Conservation (phyloP, 2,888 invertebrate genomes). For the Phyllotreta cruciferae region DNA sequence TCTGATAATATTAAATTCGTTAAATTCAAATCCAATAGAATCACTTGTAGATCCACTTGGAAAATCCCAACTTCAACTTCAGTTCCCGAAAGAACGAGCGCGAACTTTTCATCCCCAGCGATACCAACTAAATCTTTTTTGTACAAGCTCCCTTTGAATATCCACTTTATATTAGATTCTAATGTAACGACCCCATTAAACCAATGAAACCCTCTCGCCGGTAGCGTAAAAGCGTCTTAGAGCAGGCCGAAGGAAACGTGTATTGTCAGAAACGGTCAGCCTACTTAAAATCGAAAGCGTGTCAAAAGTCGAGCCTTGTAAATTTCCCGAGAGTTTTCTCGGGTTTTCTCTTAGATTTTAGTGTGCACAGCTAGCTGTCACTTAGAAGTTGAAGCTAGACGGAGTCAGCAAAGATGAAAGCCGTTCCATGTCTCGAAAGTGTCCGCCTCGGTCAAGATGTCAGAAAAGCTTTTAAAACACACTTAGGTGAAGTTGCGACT, state of each 20-base stretch:
- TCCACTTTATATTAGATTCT: slow-evolving; percentile 16
- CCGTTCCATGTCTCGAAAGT: slow-evolving; percentile 61
- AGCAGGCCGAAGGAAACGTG: slow-evolving; percentile 25
- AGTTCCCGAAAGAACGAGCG: too few relatives aligned
- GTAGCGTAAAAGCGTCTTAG: slow-evolving; percentile 23
- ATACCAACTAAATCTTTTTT: too few relatives aligned
- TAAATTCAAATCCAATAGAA: too few relatives aligned
- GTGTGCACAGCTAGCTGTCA: slow-evolving; percentile 46
- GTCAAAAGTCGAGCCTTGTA: slow-evolving; percentile 44
- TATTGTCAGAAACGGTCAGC: slow-evolving; percentile 39
- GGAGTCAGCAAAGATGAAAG: slow-evolving; percentile 57
- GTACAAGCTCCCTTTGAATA: slow-evolving; percentile 3
- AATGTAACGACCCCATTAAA: slow-evolving; percentile 13
- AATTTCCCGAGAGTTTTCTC: slow-evolving; percentile 40
- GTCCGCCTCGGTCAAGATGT: slow-evolving; percentile 63
- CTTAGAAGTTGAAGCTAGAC: slow-evolving; percentile 49
- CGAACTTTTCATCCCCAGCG: too few relatives aligned
- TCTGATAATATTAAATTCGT: too few relatives aligned
- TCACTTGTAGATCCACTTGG: too few relatives aligned
- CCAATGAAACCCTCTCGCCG: slow-evolving; percentile 15
- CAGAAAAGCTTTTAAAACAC: slow-evolving; percentile 64
- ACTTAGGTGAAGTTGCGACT: slow-evolving; percentile 51
- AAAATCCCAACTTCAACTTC: too few relatives aligned
- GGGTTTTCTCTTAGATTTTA: slow-evolving; percentile 36
- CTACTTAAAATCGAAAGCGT: slow-evolving; percentile 46